phyloP scores from a whole-genome alignment of 2,797 vertebrate species.

The Lemur catta region DNA sequence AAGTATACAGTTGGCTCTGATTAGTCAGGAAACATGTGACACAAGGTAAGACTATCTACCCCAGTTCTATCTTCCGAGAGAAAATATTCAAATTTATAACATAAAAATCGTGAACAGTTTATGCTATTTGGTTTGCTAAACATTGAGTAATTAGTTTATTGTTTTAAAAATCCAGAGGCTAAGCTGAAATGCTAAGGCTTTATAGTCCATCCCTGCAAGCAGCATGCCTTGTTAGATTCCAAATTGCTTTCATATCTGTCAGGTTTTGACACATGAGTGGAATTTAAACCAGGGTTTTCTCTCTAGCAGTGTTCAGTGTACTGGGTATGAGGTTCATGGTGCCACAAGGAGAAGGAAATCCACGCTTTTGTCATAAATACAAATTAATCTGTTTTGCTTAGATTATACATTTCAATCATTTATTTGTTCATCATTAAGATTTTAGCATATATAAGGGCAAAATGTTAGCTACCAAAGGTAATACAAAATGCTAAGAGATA shows the following conservation, averaged over 20 bases:
- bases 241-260: not conserved
- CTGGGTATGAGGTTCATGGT: not conserved
- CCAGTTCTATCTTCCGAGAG: not conserved
- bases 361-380: not conserved
- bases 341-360: not conserved
- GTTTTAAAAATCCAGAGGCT: not conserved
- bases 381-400: not conserved
- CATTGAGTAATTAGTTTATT: not conserved
- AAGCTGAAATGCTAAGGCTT: not conserved
- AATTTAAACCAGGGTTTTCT: not conserved
- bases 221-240: not conserved
- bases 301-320: accelerated
- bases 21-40: not conserved
- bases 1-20: not conserved
- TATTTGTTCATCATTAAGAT: not conserved
- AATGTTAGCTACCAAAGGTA: not conserved
- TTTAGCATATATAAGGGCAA: not conserved
- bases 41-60: not conserved
- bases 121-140: not conserved
- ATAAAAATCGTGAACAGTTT: not conserved
- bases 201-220: not conserved
- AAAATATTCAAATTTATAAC: not conserved
- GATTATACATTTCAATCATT: not conserved
- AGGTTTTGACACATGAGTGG: not conserved
- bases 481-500: not conserved